Percentiles rank a stretch among this genome's conserved stretches.
Conservation (phyloP, 2,888 invertebrate species). For the Heliconius ethilla region DNA sequence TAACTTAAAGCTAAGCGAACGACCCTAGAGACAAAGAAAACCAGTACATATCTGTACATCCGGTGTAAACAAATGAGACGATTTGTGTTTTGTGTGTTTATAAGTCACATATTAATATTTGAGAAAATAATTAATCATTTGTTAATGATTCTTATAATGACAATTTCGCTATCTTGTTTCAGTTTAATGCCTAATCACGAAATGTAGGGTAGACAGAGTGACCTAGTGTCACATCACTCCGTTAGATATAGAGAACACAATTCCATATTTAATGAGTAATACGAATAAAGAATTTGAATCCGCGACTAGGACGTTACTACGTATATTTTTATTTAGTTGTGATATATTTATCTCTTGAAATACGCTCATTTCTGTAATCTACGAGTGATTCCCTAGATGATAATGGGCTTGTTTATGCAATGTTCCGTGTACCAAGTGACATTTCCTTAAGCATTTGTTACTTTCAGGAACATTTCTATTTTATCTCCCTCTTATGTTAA, state of each 20-base stretch:
- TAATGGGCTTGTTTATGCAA: conserved; percentile 32
- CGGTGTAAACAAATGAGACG: background rate
- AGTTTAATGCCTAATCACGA: background rate
- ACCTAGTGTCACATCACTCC: background rate
- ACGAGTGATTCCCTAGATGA: conserved; percentile 31
- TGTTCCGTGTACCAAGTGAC: conserved; percentile 20
- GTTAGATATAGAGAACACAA: too few species aligned
- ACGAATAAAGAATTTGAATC: background rate
- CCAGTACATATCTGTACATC: background rate
- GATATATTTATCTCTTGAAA: conserved; percentile 12
- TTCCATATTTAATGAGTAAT: background rate
- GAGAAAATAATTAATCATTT: too few species aligned
- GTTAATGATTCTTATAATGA: too few species aligned
- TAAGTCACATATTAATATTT: too few species aligned
- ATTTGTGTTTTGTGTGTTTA: too few species aligned
- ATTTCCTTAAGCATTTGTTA: conserved; percentile 12
- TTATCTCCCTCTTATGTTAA: conserved; percentile 3
- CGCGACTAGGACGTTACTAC: background rate
- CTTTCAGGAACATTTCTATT: conserved; percentile 16
- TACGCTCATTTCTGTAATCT: conserved; percentile 26
- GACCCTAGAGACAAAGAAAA: background rate
- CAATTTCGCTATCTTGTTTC: too few species aligned
- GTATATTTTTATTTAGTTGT: background rate
- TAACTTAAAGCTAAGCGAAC: background rate
- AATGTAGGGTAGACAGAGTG: background rate